A percentile compares a stretch with the other conserved stretches of the same genome.
These are phyloP conservation scores for Parapsyche elsis DNA, from an alignment of 1,140 invertebrate genomes.

Conservation along the genomic window DNA sequence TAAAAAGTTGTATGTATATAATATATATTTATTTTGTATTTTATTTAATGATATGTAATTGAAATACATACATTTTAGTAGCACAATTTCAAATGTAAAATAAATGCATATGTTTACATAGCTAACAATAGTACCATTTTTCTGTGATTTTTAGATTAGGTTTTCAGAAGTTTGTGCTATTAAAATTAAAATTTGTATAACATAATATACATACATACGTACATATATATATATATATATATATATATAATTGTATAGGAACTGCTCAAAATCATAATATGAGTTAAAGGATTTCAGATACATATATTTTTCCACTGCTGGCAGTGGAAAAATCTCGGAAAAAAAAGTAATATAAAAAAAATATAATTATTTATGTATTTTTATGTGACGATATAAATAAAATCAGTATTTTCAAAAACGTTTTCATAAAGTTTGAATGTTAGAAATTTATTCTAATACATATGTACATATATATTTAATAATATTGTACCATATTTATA, in stretches of 20 bases:
- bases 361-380: not conserved
- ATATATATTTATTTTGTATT: no score
- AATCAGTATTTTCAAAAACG: no score
- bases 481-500: no score
- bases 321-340: not conserved
- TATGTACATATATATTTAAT: no score
- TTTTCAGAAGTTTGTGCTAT: not conserved
- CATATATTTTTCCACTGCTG: slow-evolving; percentile 4
- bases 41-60: no score
- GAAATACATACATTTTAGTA: no score
- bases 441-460: no score
- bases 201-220: not conserved
- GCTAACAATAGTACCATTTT: slow-evolving; percentile 4
- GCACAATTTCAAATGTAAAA: not conserved
- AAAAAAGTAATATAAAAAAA: not conserved
- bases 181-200: not conserved
- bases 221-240: not conserved
- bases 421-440: no score
- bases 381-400: no score
- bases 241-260: not conserved
- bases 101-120: not conserved
- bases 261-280: not conserved
- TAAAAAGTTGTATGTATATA: no score
- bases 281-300: not conserved
- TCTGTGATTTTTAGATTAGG: slow-evolving; percentile 3